phyloP scores from a whole-genome alignment of 1,140 invertebrate species.

The Ceratina australensis region DNA sequence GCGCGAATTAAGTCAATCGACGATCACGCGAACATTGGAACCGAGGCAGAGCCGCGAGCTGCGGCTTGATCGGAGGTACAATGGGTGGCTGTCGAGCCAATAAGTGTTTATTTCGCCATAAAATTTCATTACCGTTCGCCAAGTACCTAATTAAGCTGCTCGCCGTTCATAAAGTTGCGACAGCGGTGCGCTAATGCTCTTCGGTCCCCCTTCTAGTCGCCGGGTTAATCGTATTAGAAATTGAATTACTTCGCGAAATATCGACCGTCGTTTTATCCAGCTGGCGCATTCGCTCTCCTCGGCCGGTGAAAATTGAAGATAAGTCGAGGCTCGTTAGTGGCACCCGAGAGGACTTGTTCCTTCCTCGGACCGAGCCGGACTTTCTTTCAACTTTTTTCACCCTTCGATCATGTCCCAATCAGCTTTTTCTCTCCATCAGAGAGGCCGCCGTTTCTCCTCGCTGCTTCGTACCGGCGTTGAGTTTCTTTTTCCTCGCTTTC shows the following conservation, averaged over 20 bases:
- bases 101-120: neutral
- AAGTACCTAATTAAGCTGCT: neutral
- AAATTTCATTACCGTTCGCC: neutral
- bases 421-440: neutral
- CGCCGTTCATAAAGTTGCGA: neutral
- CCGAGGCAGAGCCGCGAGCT: no score
- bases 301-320: constrained; percentile 8
- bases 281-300: no score
- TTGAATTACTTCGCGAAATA: neutral
- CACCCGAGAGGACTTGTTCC: neutral
- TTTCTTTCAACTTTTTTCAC: constrained; percentile 36
- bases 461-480: neutral
- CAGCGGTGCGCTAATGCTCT: neutral
- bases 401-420: constrained; percentile 13
- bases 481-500: constrained; percentile 38
- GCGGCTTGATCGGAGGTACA: no score
- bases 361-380: neutral
- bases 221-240: neutral
- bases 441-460: constrained; percentile 23
- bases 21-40: no score
- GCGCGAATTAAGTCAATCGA: no score
- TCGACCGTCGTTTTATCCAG: neutral
- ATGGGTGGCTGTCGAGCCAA: no score
- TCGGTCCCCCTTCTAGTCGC: no score
- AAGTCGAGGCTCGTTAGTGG: neutral